Percentiles rank a stretch among this genome's conserved stretches.
Conservation (phyloP, 92 coral and sea anemone species). For the Diadumene lineata region DNA sequence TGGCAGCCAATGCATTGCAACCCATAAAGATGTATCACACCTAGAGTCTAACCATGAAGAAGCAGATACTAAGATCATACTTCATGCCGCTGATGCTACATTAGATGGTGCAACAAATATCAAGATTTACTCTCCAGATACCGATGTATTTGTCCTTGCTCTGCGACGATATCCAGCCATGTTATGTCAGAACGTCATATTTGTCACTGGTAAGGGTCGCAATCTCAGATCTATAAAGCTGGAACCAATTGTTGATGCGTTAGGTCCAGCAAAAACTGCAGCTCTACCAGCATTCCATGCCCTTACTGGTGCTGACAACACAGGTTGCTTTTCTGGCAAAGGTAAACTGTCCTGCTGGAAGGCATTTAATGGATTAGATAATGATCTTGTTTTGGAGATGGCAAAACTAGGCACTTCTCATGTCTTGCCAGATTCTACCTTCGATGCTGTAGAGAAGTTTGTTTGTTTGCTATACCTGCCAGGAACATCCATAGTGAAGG, state of each 20-base stretch:
- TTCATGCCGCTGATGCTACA: conserved; percentile 60
- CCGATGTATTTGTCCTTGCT: conserved; percentile 51
- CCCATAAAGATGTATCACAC: conserved; percentile 45
- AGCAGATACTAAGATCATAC: conserved; percentile 48
- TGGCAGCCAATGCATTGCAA: conserved; percentile 15
- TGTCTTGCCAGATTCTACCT: not conserved
- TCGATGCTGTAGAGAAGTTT: conserved; percentile 15
- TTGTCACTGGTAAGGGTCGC: conserved; percentile 55
- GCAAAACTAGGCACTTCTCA: conserved; percentile 5
- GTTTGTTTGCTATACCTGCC: conserved; percentile 34
- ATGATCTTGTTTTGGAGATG: conserved; percentile 12
- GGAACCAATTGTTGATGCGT: conserved; percentile 37
- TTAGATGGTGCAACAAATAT: conserved; percentile 43
- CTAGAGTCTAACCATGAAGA: conserved; percentile 58
- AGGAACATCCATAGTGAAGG: not conserved
- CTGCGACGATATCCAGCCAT: conserved; percentile 50
- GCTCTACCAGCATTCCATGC: conserved; percentile 46
- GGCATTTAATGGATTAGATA: conserved; percentile 20
- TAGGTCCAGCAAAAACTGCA: conserved; percentile 37
- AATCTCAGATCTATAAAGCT: conserved; percentile 16
- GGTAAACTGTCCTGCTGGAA: conserved; percentile 53
- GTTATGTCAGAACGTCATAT: conserved; percentile 46
- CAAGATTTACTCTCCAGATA: conserved; percentile 49
- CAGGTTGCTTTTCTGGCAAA: conserved; percentile 42
- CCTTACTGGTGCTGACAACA: conserved; percentile 36